Conservation (phyloP, 2,888 invertebrate species). For the Drosophila bunnanda region DNA sequence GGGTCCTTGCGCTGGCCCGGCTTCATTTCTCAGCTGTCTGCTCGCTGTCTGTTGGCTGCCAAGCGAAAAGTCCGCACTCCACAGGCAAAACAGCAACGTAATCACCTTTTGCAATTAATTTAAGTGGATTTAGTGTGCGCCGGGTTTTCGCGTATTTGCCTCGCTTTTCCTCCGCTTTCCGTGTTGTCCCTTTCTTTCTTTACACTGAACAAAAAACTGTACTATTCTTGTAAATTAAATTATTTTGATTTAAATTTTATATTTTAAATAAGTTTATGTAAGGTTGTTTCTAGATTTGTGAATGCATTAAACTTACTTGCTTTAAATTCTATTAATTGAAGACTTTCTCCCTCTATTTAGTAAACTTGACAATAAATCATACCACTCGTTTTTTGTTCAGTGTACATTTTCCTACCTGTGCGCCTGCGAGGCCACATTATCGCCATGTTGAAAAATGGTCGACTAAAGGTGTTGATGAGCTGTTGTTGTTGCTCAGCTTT, state of each 20-base stretch:
- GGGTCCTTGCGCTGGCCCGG: constrained; percentile 6
- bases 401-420: constrained; percentile 7
- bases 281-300: too few species aligned
- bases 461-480: constrained; percentile 79
- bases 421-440: constrained; percentile 36
- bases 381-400: not conserved
- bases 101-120: constrained; percentile 84
- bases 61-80: constrained; percentile 49
- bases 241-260: too few species aligned
- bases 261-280: too few species aligned
- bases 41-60: constrained; percentile 68
- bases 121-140: constrained; percentile 82
- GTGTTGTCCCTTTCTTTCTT: not conserved
- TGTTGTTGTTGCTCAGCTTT: constrained; percentile 55
- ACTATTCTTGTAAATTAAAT: not conserved
- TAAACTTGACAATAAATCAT: not conserved
- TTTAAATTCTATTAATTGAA: not conserved
- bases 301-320: not conserved
- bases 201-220: not conserved
- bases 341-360: not conserved
- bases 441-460: constrained; percentile 67
- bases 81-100: constrained; percentile 80
- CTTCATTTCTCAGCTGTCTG: constrained; percentile 78
- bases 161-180: not conserved
- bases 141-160: constrained; percentile 71